Conservation (phyloP, 2,113 vertebrate species). For the Salvelinus alpinus region DNA sequence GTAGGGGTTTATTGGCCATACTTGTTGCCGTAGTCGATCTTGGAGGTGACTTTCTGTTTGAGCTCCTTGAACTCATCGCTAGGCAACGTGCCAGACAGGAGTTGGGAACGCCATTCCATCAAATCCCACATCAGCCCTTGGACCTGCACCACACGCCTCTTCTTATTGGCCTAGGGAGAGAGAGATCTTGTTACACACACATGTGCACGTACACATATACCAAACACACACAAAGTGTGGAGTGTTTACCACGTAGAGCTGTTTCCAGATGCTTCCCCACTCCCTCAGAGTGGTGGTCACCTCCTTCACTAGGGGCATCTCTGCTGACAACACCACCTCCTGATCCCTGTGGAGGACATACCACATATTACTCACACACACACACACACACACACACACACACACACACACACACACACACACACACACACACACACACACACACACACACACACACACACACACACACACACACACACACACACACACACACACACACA, state of each 20-base stretch:
- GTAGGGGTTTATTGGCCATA: constrained; percentile 48
- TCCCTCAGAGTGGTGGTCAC: constrained; percentile 93
- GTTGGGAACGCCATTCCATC: constrained; percentile 97
- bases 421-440: no score
- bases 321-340: constrained; percentile 79
- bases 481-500: not conserved
- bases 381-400: no score
- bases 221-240: not conserved
- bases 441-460: no score
- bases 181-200: constrained; percentile 6
- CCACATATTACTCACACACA: not conserved
- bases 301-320: constrained; percentile 95
- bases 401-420: no score
- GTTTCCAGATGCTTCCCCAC: constrained; percentile 97
- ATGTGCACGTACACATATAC: not conserved
- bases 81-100: constrained; percentile 92
- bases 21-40: constrained; percentile 98
- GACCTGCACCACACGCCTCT: constrained; percentile 81
- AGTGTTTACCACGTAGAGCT: constrained; percentile 88
- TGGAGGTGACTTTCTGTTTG: constrained; percentile 97
- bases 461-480: no score
- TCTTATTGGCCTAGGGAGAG: constrained; percentile 80
- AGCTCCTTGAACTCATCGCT: constrained; percentile 96
- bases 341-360: constrained; percentile 67
- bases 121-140: constrained; percentile 91